These are phyloP conservation scores for Odontomyia ornata DNA, from an alignment of 2,888 invertebrate genomes.

Conservation along the genomic window DNA sequence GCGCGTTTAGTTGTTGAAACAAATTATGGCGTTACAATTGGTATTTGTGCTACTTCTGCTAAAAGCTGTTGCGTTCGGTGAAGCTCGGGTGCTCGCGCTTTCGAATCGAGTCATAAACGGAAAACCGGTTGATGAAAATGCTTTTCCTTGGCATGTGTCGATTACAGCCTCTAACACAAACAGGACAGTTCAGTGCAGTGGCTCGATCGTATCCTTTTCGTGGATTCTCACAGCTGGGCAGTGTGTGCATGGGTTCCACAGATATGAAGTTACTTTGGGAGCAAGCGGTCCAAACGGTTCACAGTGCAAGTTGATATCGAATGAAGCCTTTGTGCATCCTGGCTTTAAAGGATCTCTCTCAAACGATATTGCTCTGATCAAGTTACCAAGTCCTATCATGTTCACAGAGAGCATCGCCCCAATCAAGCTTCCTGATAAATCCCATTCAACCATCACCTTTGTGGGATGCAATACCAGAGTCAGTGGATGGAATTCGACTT, in stretches of 20 bases:
- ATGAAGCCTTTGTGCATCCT: conserved; percentile 56
- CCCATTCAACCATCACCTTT: conserved; percentile 52
- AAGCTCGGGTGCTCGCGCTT: background rate
- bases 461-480: conserved; percentile 55
- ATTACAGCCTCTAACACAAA: background rate
- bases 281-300: conserved; percentile 54
- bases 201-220: background rate
- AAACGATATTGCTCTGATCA: conserved; percentile 59
- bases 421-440: conserved; percentile 54
- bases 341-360: conserved; percentile 56
- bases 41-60: background rate
- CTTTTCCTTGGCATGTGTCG: conserved; percentile 19
- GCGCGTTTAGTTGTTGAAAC: conserved; percentile 1
- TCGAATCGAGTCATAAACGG: conserved; percentile 3
- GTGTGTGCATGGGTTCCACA: background rate
- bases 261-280: conserved; percentile 50
- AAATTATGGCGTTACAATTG: background rate
- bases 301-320: conserved; percentile 55
- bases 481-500: conserved; percentile 54
- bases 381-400: conserved; percentile 54
- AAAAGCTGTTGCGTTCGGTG: background rate
- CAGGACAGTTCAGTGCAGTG: background rate
- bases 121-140: background rate
- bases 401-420: conserved; percentile 55
- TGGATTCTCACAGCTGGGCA: conserved; percentile 20